Conservation (phyloP, 1,140 invertebrate genomes). For the Microplitis mediator region DNA sequence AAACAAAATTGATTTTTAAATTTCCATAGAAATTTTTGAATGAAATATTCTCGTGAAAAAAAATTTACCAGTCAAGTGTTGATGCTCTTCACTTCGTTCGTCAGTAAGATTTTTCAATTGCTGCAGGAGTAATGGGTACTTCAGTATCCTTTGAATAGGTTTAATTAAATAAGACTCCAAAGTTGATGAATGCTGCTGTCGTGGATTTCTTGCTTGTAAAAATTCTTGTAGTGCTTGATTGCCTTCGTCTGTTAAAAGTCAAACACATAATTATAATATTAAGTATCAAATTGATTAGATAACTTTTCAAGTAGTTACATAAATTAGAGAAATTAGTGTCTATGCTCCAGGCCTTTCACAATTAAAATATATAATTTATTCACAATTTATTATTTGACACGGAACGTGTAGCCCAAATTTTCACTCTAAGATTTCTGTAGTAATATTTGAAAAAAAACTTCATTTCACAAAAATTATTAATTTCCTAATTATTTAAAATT, state of each 20-base stretch:
- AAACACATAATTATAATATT: conserved; percentile 35
- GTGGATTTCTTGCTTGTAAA: conserved; percentile 88
- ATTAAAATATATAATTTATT: too few species aligned
- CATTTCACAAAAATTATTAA: too few species aligned
- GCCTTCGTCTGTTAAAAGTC: conserved; percentile 77
- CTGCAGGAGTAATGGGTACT: conserved; percentile 94
- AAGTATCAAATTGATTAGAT: neutral
- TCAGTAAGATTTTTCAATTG: conserved; percentile 94
- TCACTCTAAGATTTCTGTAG: too few species aligned
- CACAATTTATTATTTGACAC: too few species aligned
- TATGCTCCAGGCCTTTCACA: too few species aligned
- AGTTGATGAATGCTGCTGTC: conserved; percentile 94
- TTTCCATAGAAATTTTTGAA: neutral
- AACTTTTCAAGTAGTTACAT: too few species aligned
- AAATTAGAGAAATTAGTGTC: too few species aligned
- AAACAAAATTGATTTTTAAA: too few species aligned
- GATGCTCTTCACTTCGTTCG: conserved; percentile 88
- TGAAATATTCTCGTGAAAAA: neutral
- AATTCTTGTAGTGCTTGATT: conserved; percentile 97
- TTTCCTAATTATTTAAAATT: too few species aligned
- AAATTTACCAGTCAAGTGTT: conserved; percentile 82
- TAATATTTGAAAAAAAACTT: too few species aligned
- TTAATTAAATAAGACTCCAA: conserved; percentile 98
- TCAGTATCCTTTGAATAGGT: conserved; percentile 97
- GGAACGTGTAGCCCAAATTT: too few species aligned